Percentiles rank a stretch among this genome's conserved stretches.
Evolutionary conservation across 2,113 vertebrate species (phyloP).

Genomic region (Thryonomys swinderianus): DNA sequence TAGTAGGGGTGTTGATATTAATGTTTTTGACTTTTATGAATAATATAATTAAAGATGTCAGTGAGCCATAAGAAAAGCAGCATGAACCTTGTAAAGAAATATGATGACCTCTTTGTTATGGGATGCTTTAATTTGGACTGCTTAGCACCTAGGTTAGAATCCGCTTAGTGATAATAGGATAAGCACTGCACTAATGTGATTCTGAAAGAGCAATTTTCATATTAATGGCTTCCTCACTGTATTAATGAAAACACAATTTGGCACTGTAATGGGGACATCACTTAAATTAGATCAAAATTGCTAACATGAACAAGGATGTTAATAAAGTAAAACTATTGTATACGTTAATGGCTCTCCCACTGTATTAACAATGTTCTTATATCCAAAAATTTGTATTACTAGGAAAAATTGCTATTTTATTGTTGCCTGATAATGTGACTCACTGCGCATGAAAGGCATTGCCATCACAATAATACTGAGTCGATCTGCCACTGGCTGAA

Average conservation of each 20-base stretch:
- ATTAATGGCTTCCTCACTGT: conserved; percentile 78
- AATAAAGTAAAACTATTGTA: conserved; percentile 72
- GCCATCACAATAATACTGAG: neutral
- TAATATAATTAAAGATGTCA: neutral
- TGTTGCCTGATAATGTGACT: conserved; percentile 49
- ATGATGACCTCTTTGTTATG: neutral
- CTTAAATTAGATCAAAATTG: conserved; percentile 80
- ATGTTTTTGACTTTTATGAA: neutral
- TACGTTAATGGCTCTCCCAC: conserved; percentile 49
- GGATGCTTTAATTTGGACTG: conserved; percentile 8
- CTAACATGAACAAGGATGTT: conserved; percentile 66
- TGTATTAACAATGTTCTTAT: conserved; percentile 73
- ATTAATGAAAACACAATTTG: conserved; percentile 80
- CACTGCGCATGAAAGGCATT: neutral
- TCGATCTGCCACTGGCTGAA: neutral
- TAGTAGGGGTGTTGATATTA: neutral
- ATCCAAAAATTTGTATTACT: conserved; percentile 48
- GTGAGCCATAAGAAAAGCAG: neutral
- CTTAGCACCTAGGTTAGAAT: conserved; percentile 71
- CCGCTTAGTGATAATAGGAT: conserved; percentile 52
- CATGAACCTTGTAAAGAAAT: neutral
- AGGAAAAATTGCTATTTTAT: conserved; percentile 51
- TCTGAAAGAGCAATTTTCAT: conserved; percentile 81
- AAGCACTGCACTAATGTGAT: conserved; percentile 74
- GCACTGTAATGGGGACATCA: conserved; percentile 64